Percentiles rank a stretch among this genome's conserved stretches.
Conservation (phyloP, 2,797 vertebrate species). For the Meda fulgida region DNA sequence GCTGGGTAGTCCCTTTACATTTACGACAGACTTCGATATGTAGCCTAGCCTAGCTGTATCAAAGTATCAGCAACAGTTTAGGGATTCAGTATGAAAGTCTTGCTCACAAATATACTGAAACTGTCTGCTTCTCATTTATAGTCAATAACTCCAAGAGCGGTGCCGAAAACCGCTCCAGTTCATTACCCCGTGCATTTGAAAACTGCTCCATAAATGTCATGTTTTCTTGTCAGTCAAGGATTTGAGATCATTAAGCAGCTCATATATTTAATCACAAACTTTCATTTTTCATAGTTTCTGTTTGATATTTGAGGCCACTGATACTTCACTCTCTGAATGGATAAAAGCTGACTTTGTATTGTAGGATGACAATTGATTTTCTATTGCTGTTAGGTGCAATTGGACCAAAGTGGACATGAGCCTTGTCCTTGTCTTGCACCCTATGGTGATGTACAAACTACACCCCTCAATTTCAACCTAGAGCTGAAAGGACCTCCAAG, state of each 20-base stretch:
- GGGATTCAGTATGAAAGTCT: not conserved
- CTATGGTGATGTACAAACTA: constrained; percentile 8
- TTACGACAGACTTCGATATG: not conserved
- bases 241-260: not conserved
- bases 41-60: not conserved
- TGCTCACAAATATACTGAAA: not conserved
- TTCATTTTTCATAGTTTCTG: not conserved
- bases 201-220: not conserved
- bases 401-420: constrained; percentile 24
- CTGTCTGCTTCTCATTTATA: not conserved
- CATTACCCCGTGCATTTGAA: not conserved
- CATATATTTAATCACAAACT: not conserved
- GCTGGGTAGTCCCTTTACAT: not conserved
- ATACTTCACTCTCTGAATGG: constrained; percentile 18
- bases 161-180: not conserved
- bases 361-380: constrained; percentile 49
- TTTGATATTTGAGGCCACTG: not conserved
- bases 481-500: not conserved
- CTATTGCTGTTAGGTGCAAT: constrained; percentile 34
- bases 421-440: not conserved
- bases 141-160: not conserved
- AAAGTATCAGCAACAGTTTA: not conserved
- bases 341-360: constrained; percentile 36
- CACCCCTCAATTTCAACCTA: not conserved
- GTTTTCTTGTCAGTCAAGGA: constrained; percentile 5